Evolutionary conservation across 2,888 invertebrate genomes (phyloP), one percentile per base, ranked within the genome.

Genomic region (Crocallis elinguaria): DNA sequence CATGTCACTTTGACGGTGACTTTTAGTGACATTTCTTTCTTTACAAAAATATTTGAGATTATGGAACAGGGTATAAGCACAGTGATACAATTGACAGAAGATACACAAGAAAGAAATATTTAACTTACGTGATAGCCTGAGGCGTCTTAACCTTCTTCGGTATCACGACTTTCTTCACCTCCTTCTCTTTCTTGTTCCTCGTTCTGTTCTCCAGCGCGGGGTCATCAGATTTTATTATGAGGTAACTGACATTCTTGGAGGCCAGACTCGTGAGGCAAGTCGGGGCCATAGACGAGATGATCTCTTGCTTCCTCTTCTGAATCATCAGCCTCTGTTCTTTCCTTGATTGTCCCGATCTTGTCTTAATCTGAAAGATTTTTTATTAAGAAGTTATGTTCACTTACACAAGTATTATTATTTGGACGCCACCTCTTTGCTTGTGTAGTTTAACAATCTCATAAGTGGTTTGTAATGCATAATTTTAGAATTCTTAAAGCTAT

Each of bases 231-330:
- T 87, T 86, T 1, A 90, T 80, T n/a, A 92, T 87, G 23, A 91
- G 87, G 48, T 90, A 91, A 54, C 84, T 86, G 1, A 88, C 84
- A n/a, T 89, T 84, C 0, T 84, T 75, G 0, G 80, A 80, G 0
- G 82, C 81, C 0, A 86, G 46, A 0, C 69, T 75, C 53, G 72
- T 77, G 0, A 87, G 64, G 19, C 69, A 73, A 0, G 77, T 77
- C 0, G 86, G 77, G 0, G 66, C 62, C 76, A 86, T 78, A 0
- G 77, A 66, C 0, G 80, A 75, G 0, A 84, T 17, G 0, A 85
- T 30, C 13, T 78, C 53, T 0, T 81, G 55, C 38, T 12, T 61
- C 30, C 0, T 32, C 5, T 1, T 43, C 44, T 2, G 38, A 8
- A 7, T 48, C n/a, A 29, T 8, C 2, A 19, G 3, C 13, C 41